phyloP scores from a whole-genome alignment of 2,113 vertebrate species.

The Australoheros scitulus region DNA sequence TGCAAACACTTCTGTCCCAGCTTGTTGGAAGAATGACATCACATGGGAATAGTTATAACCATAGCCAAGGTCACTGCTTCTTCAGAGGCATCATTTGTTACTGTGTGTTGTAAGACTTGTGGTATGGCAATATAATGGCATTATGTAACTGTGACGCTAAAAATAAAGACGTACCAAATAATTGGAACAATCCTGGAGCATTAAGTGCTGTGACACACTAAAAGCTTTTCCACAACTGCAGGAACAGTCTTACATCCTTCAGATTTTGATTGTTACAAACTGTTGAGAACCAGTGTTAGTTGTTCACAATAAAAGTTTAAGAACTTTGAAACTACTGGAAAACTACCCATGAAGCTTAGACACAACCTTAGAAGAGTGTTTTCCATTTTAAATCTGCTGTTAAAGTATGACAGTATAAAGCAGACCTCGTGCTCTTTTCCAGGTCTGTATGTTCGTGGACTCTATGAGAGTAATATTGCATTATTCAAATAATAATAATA shows the following conservation, averaged over 20 bases:
- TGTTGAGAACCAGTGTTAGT: not conserved
- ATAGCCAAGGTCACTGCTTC: slow-evolving; percentile 42
- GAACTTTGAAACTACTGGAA: not conserved
- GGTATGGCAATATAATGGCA: slow-evolving; percentile 9
- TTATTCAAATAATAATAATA: too few relatives aligned
- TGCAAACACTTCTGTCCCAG: slow-evolving; percentile 1
- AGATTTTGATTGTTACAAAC: not conserved
- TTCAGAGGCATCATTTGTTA: slow-evolving; percentile 43
- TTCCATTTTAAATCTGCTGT: not conserved
- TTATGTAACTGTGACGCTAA: slow-evolving; percentile 42
- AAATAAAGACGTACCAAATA: slow-evolving; percentile 32
- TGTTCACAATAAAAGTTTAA: not conserved
- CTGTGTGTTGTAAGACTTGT: not conserved
- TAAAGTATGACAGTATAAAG: not conserved
- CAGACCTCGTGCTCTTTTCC: not conserved
- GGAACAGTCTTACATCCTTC: not conserved
- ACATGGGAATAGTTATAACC: slow-evolving; percentile 25
- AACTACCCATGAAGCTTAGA: not conserved
- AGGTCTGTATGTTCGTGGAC: not conserved
- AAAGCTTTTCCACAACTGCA: slow-evolving; percentile 27
- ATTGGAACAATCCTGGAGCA: slow-evolving; percentile 13
- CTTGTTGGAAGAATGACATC: slow-evolving; percentile 9
- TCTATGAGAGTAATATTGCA: not conserved
- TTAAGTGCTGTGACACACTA: slow-evolving; percentile 17
- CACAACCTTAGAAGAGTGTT: not conserved